Conservation (phyloP, 2,113 vertebrate genomes). For the Cynoglossus semilaevis region DNA sequence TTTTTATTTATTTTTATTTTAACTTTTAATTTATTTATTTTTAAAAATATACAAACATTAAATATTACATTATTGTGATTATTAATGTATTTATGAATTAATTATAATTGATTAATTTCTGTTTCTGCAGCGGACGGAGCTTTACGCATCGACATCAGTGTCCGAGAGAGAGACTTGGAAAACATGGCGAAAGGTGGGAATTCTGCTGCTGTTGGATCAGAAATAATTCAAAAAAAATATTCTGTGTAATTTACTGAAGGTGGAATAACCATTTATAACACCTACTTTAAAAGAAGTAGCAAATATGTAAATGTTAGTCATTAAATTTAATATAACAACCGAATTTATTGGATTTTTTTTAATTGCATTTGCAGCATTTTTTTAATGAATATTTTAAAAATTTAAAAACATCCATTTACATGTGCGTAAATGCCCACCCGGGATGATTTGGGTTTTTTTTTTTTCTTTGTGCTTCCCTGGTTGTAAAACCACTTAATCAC, state of each 20-base stretch:
- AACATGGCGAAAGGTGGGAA: constrained; percentile 92
- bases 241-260: too few species aligned
- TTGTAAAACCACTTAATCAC: constrained; percentile 74
- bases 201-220: constrained; percentile 19
- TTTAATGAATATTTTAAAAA: too few species aligned
- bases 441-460: constrained; percentile 7
- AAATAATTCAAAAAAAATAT: not conserved
- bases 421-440: constrained; percentile 42
- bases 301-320: too few species aligned
- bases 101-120: constrained; percentile 4
- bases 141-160: constrained; percentile 80
- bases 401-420: constrained; percentile 48
- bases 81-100: too few species aligned
- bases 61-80: too few species aligned
- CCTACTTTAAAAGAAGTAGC: too few species aligned
- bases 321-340: too few species aligned
- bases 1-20: not conserved
- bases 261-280: too few species aligned
- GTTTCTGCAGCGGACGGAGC: constrained; percentile 80
- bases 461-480: constrained; percentile 52
- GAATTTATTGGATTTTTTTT: too few species aligned
- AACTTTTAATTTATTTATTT: not conserved
- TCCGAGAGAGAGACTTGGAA: constrained; percentile 88
- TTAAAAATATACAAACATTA: too few species aligned
- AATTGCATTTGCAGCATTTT: too few species aligned